A percentile compares a stretch with the other conserved stretches of the same genome.
phyloP scores from a whole-genome alignment of 2,113 vertebrate species.

The Marmota flaviventris region DNA sequence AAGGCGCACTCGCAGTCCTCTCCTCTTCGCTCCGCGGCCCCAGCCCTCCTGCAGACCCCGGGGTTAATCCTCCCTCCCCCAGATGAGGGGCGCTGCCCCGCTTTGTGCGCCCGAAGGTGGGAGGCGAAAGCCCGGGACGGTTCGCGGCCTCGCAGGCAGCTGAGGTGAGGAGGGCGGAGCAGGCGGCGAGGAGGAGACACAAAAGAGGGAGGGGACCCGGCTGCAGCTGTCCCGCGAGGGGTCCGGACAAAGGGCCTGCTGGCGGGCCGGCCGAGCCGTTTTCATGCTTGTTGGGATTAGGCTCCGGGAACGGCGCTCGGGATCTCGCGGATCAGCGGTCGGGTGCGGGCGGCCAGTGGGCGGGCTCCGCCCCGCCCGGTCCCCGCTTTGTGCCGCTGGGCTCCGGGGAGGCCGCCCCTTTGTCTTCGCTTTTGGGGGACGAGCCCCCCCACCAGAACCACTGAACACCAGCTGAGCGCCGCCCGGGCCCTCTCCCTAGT shows the following conservation, averaged over 20 bases:
- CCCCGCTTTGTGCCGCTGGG: slow-evolving; percentile 69
- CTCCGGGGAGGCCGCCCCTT: slow-evolving; percentile 41
- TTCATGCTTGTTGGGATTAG: slow-evolving; percentile 95
- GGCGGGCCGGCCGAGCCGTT: slow-evolving; percentile 86
- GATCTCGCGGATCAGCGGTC: slow-evolving; percentile 91
- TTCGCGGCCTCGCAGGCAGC: slow-evolving; percentile 78
- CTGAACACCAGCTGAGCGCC: slow-evolving; percentile 82
- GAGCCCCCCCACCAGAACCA: slow-evolving; percentile 86
- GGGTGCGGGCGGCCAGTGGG: slow-evolving; percentile 93
- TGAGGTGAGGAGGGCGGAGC: slow-evolving; percentile 82
- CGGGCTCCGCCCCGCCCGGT: slow-evolving; percentile 83
- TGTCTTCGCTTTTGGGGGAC: slow-evolving; percentile 56
- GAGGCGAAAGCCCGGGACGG: slow-evolving; percentile 83
- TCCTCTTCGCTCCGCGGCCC: not conserved
- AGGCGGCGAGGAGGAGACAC: slow-evolving; percentile 57
- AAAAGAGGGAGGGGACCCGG: slow-evolving; percentile 73
- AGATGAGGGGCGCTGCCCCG: slow-evolving; percentile 82
- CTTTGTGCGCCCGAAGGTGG: slow-evolving; percentile 85
- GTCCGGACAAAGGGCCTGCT: slow-evolving; percentile 82
- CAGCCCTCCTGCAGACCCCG: not conserved
- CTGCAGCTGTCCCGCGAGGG: slow-evolving; percentile 87
- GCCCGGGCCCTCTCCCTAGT: not conserved
- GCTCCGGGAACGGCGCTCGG: slow-evolving; percentile 90
- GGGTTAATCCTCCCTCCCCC: slow-evolving; percentile 82
- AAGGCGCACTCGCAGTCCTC: not conserved